Conservation (phyloP, 2,113 vertebrate species). For the sheep (Ovis aries) region ARS-UI_Ramb_v3.0 NC_056054.1:15641001-15641500, state of each 20-base stretch:
- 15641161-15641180: conserved; percentile 18
- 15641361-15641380: neutral
- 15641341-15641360: neutral
- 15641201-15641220: neutral
- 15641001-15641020: neutral
- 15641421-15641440: neutral
- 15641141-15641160: neutral
- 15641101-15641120: neutral
- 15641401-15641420: neutral
- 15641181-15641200: neutral
- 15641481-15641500: neutral
- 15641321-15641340: neutral
- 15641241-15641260: conserved; percentile 6
- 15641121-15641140: neutral
- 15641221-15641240: conserved; percentile 26
- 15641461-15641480: neutral
- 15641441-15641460: neutral
- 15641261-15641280: conserved; percentile 30
- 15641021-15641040: neutral
- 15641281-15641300: neutral
- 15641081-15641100: neutral
- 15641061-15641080: conserved; percentile 3
- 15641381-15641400: neutral
- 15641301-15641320: neutral
- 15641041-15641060: neutral